phyloP scores from a whole-genome alignment of 23 tunicate genomes.

The Halocynthia aurantium region DNA sequence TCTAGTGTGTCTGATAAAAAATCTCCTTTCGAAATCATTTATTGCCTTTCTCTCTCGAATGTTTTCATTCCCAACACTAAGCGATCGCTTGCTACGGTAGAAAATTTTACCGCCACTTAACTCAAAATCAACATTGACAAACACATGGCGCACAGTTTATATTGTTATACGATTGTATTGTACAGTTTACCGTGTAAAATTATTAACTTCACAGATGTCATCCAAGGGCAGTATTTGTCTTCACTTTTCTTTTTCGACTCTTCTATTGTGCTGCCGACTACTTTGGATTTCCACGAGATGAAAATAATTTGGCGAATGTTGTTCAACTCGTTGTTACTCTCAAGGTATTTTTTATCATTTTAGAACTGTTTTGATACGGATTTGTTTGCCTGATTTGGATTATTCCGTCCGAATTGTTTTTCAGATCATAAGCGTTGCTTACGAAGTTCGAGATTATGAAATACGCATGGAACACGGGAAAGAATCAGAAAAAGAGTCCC shows the following conservation, averaged over 20 bases:
- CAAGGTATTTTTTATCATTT: neutral
- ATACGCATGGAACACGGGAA: neutral
- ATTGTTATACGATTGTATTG: too few relatives aligned
- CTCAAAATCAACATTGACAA: too few relatives aligned
- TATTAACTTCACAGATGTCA: neutral
- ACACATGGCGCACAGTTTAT: too few relatives aligned
- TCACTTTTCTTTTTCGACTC: conserved; percentile 9
- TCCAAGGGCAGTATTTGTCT: conserved; percentile 4
- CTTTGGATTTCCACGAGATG: conserved; percentile 2
- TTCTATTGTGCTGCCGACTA: neutral
- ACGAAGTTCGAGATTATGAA: conserved; percentile 10
- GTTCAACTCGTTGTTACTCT: neutral
- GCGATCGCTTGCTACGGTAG: too few relatives aligned
- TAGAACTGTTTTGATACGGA: too few relatives aligned
- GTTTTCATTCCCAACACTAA: too few relatives aligned
- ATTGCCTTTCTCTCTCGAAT: too few relatives aligned
- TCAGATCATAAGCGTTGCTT: conserved; percentile 23
- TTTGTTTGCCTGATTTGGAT: neutral
- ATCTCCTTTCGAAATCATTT: too few relatives aligned
- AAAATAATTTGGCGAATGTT: conserved; percentile 13
- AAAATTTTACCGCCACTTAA: too few relatives aligned
- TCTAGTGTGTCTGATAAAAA: too few relatives aligned
- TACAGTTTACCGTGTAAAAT: too few relatives aligned
- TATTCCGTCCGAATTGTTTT: neutral
- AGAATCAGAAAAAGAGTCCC: too few relatives aligned